Evolutionary conservation across 2,113 vertebrate genomes (phyloP), one percentile per base, ranked within the genome.

Genomic region (Stegastes partitus): DNA sequence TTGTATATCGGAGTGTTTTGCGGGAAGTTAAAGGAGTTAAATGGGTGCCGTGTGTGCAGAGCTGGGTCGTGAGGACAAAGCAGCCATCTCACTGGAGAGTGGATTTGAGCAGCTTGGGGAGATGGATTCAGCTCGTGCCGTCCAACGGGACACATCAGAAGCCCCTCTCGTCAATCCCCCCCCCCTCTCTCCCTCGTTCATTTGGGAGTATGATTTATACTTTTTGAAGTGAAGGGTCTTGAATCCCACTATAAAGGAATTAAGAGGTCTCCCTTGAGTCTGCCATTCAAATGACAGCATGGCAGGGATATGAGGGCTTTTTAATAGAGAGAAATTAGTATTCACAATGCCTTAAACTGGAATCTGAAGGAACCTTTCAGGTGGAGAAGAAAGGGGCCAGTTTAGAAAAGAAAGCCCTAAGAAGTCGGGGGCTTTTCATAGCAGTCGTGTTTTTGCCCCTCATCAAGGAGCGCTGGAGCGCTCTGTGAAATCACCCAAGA

Each of bases 121-220:
- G 85, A 92, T 80, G 31, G 87, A 93, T 84, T 90, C 86, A 79
- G 87, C 91, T 83, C 22, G 71, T 68, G 79, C 81, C 68, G 78
- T 94, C 90, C 87, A 58, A 90, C 87, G 90, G 92, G 91, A 94
- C 90, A 95, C 94, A 95, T 94, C 94, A 94, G 92, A 95, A 89
- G 91, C 85, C 86, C 84, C 87, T 82, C 85, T 91, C 88, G 79
- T 87, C 90, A 92, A 90, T 72, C 92, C 91, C 86, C 84, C 92
- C 91, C 86, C 84, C 75, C 85, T 74, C 92, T 85, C 87, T 87
- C 83, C 86, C 87, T 87, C 87, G 28, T 94, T 95, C 94, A 95
- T 95, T 94, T 95, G 95, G 93, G 95, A 95, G 94, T 95, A 95
- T 95, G 95, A 95, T 95, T 95, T 95, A 93, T 93, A 95, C 94